phyloP scores from a whole-genome alignment of 2,888 invertebrate genomes.

The Eupsilia transversa region DNA sequence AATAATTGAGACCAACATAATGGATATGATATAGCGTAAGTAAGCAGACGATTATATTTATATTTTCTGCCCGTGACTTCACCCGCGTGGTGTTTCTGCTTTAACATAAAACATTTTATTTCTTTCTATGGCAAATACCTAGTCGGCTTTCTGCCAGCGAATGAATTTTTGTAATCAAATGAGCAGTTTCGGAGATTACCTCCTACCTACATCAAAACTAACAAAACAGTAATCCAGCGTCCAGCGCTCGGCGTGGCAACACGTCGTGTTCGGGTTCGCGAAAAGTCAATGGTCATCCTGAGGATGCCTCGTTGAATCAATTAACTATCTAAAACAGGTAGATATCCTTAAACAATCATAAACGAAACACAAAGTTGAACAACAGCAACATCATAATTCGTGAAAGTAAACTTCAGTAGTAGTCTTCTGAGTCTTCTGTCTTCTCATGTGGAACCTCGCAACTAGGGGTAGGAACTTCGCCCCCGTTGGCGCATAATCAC shows the following conservation, averaged over 20 bases:
- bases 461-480: constrained; percentile 94
- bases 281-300: no score
- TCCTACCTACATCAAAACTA: not conserved
- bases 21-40: not conserved
- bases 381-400: not conserved
- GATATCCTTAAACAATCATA: not conserved
- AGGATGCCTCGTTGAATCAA: no score
- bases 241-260: no score
- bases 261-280: no score
- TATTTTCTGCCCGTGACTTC: not conserved
- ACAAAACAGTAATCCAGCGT: no score
- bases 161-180: not conserved
- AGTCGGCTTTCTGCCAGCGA: not conserved
- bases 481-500: constrained; percentile 92
- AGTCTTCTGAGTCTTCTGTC: not conserved
- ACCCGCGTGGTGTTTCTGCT: not conserved
- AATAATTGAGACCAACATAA: not conserved
- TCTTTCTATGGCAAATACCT: not conserved
- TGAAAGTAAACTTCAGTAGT: not conserved
- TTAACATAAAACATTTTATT: not conserved
- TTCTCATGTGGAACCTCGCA: constrained; percentile 81
- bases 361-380: not conserved
- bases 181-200: not conserved
- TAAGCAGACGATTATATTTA: not conserved
- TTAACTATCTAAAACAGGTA: no score